Evolutionary conservation across 2,113 vertebrate genomes (phyloP).

Genomic region (Melospiza georgiana): DNA sequence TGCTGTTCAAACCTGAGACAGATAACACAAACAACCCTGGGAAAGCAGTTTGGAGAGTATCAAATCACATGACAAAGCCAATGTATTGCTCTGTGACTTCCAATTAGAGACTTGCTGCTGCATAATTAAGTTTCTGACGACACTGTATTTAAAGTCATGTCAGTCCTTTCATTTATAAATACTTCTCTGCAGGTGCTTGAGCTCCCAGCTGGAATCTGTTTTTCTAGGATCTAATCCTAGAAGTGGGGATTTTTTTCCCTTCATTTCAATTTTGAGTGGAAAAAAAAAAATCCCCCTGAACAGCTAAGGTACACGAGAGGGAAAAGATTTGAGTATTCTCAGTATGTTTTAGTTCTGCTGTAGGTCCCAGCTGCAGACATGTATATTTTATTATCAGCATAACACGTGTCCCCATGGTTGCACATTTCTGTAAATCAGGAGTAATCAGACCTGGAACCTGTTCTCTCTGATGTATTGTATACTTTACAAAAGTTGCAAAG

Average conservation of each 20-base stretch:
- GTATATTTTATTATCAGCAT: neutral
- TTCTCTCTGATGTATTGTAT: neutral
- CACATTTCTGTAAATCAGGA: neutral
- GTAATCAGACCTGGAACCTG: neutral
- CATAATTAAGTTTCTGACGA: constrained; percentile 54
- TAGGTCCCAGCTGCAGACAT: neutral
- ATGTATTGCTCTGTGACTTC: constrained; percentile 21
- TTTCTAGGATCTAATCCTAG: constrained; percentile 13
- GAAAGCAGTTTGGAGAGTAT: neutral
- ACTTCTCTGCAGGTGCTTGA: constrained; percentile 28
- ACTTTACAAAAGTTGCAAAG: neutral
- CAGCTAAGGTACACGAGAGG: neutral
- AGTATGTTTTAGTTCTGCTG: neutral
- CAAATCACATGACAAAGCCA: constrained; percentile 17
- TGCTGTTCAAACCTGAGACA: constrained; percentile 10
- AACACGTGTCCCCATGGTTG: neutral
- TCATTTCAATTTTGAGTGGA: neutral
- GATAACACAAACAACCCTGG: constrained; percentile 30
- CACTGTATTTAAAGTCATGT: constrained; percentile 42
- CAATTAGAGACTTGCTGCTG: constrained; percentile 52
- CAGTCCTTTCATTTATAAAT: constrained; percentile 49
- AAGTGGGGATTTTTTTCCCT: neutral
- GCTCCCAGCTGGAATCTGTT: constrained; percentile 27
- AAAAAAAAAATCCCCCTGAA: neutral
- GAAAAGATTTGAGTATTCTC: neutral